These are phyloP conservation scores for Trachelus tabidus DNA, from an alignment of 2,888 invertebrate species.

Conservation along the genomic window DNA sequence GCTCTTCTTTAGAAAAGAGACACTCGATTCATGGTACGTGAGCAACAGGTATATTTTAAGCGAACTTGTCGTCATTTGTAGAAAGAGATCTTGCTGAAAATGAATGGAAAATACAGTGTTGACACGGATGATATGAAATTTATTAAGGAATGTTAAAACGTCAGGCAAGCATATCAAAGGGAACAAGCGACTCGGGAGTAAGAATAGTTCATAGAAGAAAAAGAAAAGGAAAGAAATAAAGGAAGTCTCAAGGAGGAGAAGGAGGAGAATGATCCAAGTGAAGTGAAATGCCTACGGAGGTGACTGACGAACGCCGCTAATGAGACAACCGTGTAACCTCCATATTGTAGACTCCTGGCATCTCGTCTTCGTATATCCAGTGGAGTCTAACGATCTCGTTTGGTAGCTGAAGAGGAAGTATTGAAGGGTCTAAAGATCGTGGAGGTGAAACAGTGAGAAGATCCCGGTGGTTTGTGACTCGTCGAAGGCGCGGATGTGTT, in stretches of 20 bases:
- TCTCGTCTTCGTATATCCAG: neutral
- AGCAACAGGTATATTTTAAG: neutral
- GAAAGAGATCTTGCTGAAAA: neutral
- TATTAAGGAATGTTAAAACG: neutral
- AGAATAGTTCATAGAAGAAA: slow-evolving; percentile 51
- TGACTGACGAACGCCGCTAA: slow-evolving; percentile 55
- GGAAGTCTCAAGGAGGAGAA: slow-evolving; percentile 9
- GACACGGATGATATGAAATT: neutral
- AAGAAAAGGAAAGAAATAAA: slow-evolving; percentile 32
- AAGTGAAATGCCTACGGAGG: slow-evolving; percentile 29
- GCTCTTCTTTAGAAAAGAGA: neutral
- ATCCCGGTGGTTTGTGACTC: neutral
- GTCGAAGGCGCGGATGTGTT: neutral
- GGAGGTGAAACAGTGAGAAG: neutral
- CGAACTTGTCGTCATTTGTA: neutral
- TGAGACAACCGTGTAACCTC: slow-evolving; percentile 34
- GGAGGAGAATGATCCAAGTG: slow-evolving; percentile 13
- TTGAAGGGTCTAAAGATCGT: neutral
- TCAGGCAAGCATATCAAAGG: slow-evolving; percentile 33
- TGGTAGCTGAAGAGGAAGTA: neutral
- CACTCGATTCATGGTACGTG: neutral
- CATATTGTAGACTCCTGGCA: neutral
- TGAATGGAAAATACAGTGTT: neutral
- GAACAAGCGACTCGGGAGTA: slow-evolving; percentile 21
- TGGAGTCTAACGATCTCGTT: neutral